These are phyloP conservation scores for Brachyptera risi DNA, from an alignment of 2,888 invertebrate species.

Conservation along the genomic window DNA sequence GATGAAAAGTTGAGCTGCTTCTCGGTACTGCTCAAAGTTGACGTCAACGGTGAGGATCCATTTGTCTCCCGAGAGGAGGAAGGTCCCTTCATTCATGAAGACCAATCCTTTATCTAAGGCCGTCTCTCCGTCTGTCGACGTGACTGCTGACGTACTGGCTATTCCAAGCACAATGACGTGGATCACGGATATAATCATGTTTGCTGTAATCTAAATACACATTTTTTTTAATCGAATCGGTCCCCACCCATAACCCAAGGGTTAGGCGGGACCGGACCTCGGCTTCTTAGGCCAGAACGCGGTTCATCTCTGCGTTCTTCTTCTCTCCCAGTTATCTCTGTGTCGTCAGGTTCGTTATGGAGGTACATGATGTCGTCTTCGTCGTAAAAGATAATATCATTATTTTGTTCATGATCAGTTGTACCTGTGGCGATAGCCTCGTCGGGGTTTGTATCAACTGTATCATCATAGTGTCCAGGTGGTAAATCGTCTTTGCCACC, in stretches of 20 bases:
- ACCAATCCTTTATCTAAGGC: background rate
- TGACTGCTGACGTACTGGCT: background rate
- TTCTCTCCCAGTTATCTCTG: background rate
- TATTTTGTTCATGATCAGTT: background rate
- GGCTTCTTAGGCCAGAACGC: background rate
- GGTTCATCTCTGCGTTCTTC: background rate
- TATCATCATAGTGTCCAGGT: background rate
- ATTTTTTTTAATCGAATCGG: background rate
- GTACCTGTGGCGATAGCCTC: background rate
- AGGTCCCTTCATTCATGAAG: background rate
- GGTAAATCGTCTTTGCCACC: background rate
- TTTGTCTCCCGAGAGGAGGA: background rate
- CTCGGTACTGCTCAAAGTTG: background rate
- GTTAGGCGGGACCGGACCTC: background rate
- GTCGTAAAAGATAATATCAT: background rate
- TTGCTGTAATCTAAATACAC: background rate
- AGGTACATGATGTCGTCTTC: background rate
- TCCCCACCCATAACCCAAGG: too few species aligned
- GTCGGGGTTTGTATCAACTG: background rate
- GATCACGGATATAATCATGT: too few species aligned
- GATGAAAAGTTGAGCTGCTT: background rate
- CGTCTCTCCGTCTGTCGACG: background rate
- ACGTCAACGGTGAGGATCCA: background rate
- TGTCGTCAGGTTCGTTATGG: background rate
- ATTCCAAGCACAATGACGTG: too few species aligned